Evolutionary conservation across 2,797 vertebrate genomes (phyloP).

Genomic region (Sebastes oblongus): DNA sequence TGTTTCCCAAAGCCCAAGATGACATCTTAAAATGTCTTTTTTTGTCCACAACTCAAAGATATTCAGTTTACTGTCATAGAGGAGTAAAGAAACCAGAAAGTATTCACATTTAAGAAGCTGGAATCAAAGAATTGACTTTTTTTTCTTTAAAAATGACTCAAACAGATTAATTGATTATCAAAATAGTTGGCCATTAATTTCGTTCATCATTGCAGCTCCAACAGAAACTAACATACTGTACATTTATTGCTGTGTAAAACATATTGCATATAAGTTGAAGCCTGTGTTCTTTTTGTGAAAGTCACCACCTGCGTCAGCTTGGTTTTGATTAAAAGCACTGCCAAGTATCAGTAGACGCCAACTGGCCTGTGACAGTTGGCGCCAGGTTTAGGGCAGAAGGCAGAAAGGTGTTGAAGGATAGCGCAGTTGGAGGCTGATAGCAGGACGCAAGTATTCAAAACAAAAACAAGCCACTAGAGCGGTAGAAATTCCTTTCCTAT

Average conservation of each 20-base stretch:
- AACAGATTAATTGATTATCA: no score
- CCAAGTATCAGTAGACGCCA: slow-evolving; percentile 63
- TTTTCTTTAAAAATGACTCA: no score
- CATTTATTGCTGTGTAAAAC: neutral
- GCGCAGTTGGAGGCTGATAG: slow-evolving; percentile 19
- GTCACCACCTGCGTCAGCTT: slow-evolving; percentile 47
- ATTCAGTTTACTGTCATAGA: no score
- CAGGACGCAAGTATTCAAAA: slow-evolving; percentile 27
- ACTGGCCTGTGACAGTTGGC: slow-evolving; percentile 62
- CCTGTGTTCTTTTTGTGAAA: slow-evolving; percentile 15
- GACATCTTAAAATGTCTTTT: no score
- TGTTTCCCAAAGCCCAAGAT: no score
- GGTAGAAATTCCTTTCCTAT: slow-evolving; percentile 42
- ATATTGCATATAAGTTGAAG: neutral
- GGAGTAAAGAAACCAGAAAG: no score
- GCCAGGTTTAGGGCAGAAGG: slow-evolving; percentile 20
- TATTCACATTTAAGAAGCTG: no score
- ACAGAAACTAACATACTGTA: neutral
- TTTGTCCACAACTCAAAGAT: no score
- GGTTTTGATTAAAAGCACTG: slow-evolving; percentile 24
- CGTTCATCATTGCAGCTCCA: no score
- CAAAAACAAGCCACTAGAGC: slow-evolving; percentile 35
- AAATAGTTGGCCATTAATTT: no score
- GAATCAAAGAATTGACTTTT: no score
- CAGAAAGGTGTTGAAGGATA: slow-evolving; percentile 47